Percentiles rank a stretch among this genome's conserved stretches.
Evolutionary conservation across 2,113 vertebrate species (phyloP).

Genomic region (Lepisosteus osseus): DNA sequence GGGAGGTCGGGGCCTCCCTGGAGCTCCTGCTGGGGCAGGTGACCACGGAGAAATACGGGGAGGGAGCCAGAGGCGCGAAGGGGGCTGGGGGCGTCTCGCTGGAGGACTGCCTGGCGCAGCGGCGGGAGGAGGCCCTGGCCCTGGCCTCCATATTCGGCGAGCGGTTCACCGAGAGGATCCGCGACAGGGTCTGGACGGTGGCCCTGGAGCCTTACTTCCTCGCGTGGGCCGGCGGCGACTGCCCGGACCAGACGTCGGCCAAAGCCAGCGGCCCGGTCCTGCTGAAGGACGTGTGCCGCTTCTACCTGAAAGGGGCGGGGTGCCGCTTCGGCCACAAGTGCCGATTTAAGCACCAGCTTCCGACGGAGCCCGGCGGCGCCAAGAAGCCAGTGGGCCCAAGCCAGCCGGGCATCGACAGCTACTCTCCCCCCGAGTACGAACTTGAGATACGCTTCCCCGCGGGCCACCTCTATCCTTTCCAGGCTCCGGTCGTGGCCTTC

Average conservation of each 20-base stretch:
- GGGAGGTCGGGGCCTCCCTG: conserved; percentile 84
- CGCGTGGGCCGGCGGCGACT: conserved; percentile 42
- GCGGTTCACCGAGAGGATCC: conserved; percentile 87
- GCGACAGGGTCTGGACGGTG: conserved; percentile 84
- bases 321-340: conserved; percentile 87
- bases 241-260: conserved; percentile 31
- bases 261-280: conserved; percentile 29
- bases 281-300: conserved; percentile 70
- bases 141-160: conserved; percentile 88
- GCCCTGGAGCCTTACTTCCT: conserved; percentile 72
- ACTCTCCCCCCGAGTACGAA: conserved; percentile 75
- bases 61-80: conserved; percentile 55
- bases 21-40: conserved; percentile 81
- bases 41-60: conserved; percentile 75
- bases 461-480: conserved; percentile 83
- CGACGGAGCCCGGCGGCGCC: conserved; percentile 44
- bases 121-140: conserved; percentile 85
- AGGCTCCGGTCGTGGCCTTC: conserved; percentile 88
- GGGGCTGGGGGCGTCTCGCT: conserved; percentile 46
- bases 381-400: conserved; percentile 43
- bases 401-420: conserved; percentile 64
- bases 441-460: conserved; percentile 88
- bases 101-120: conserved; percentile 78
- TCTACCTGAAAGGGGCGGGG: conserved; percentile 76
- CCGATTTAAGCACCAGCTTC: conserved; percentile 80